A percentile compares a stretch with the other conserved stretches of the same genome.
These are phyloP conservation scores for Sebastes nivosus DNA, from an alignment of 2,797 vertebrate species.

Conservation along the genomic window DNA sequence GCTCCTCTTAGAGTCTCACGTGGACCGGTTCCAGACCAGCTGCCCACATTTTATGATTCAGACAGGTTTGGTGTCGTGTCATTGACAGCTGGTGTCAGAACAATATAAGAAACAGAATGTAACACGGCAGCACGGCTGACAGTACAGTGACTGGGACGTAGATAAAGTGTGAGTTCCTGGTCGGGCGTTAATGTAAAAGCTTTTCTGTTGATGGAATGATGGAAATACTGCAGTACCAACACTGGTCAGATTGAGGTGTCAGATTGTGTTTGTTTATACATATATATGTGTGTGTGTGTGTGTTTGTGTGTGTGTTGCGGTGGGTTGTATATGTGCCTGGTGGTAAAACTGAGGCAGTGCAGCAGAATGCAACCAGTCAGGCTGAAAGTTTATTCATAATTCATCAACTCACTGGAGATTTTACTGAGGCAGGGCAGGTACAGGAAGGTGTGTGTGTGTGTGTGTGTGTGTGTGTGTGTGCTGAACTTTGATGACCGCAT, in stretches of 20 bases:
- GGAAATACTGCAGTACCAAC: no score
- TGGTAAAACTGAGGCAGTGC: background rate
- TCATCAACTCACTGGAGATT: slow-evolving; percentile 15
- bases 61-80: no score
- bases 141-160: no score
- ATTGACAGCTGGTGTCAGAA: no score
- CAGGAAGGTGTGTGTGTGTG: background rate
- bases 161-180: no score
- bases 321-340: background rate
- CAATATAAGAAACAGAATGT: no score
- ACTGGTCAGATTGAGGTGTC: background rate
- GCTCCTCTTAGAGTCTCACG: no score
- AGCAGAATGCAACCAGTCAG: background rate
- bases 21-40: no score
- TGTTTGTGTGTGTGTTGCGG: background rate
- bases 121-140: no score
- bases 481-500: background rate
- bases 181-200: no score
- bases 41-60: no score
- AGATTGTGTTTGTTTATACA: background rate
- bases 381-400: background rate
- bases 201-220: no score
- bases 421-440: background rate
- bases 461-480: background rate
- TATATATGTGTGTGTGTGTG: background rate